Evolutionary conservation across 2,888 invertebrate genomes (phyloP), one percentile per base, ranked within the genome.

Genomic region (Copidosoma aretas): DNA sequence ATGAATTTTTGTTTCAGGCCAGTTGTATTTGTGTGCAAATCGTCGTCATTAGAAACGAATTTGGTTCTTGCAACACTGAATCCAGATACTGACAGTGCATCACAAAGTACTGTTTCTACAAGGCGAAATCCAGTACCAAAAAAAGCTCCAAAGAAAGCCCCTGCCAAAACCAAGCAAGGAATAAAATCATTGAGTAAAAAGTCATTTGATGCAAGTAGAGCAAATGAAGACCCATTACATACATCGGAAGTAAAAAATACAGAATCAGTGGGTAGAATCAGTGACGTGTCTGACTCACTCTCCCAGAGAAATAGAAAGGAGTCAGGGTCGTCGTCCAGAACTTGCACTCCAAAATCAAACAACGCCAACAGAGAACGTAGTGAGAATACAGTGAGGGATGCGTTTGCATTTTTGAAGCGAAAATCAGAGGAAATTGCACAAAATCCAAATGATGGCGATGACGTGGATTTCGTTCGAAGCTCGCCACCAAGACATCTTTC

Each of bases 51-150:
- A 83, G 93, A 94, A 84, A 91, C 90, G 21, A 89, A 91, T 77
- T 90, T 94, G 80, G 90, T 95, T 0, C 86, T 95, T 75, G 93
- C 95, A 10, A 94, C 93, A 1, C 84, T 92, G 53, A 90, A 89
- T 78, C 87, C 88, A 5, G 88, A 89, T 66, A 74, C 75, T 43
- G 84, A 83, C 32, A 78, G 81, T 15, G 83, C 83, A 65, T 84
- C 80, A 0, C 80, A 80, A 81, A 84, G 60, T 59, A 72, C 70
- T 82, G 70, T 84, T 21, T 71, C 68, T 24, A 67, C 25, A 21
- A 17, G 46, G n/a, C 65, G 25, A 39, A 59, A 46, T 49, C 49
- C 62, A 21, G 43, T 57, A 14, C 60, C 71, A 25, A 72, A 68
- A 54, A 70, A 71, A 46, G 60, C 41, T 25, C 24, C 71, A 25